Evolutionary conservation across 1,140 invertebrate species (phyloP), one percentile per base, ranked within the genome.

Genomic region (Leptinotarsa undecemlineata): DNA sequence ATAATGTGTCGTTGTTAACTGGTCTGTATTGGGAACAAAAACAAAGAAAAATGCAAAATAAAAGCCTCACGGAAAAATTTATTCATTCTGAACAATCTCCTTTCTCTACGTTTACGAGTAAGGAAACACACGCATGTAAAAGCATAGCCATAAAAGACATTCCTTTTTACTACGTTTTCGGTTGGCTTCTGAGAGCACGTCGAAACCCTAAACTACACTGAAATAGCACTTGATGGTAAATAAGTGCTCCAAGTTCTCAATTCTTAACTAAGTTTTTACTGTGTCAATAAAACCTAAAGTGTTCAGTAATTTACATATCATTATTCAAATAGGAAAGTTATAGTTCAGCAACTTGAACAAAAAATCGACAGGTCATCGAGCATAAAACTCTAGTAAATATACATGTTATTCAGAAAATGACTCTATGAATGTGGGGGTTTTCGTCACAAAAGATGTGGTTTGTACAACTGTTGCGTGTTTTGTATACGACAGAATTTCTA

Each of bases 241-340:
- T 23, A 14, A 64, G 19, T 64, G 62, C 62, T 64, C 23, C n/a
- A 5, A 21, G 15, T 23, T 64, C 15, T 64, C 62, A 64, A 64
- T 64, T 19, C 62, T 64, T 64, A 64, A 64, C 20, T 21, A 21
- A 64, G 62, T 64, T 64, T 64, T 64, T 19, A 64, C 20, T 21
- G 23, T 19, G 62, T 64, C 20, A 23, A 26, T 64, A 64, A 64
- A 64, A 64, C 15, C 17, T 15, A 20, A 21, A 64, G 33, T 42
- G 33, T 61, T 61, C 60, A n/a, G 62, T 64, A 64, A 57, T 64
- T 64, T 64, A 64, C 62, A 23, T 26, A 26, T 64, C n/a, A 64
- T 23, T 64, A 64, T 64, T 64, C 23, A 20, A 26, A 64, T 15
- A 15, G 4, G n/a, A 57, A 17, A 57, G 3, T 42, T 42, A 42